Evolutionary conservation across 2,797 vertebrate species (phyloP), one percentile per base, ranked within the genome.

Genomic region (Pipistrellus kuhlii): DNA sequence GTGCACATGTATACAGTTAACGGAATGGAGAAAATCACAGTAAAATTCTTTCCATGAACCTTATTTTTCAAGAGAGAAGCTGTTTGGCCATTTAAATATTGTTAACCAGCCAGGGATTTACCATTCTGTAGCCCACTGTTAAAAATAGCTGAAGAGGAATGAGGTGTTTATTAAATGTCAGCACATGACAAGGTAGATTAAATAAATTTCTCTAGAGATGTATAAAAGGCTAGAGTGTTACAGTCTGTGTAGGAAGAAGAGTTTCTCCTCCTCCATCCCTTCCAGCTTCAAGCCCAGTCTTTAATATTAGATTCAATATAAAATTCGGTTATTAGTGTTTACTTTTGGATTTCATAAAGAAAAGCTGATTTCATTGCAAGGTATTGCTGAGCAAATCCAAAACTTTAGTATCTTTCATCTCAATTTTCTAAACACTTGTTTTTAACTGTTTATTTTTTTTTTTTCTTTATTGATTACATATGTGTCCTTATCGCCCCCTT

Each of bases 111-210:
- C 80, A 92, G 94, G 93, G 95, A 96, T 95, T 96, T 95, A 96
- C 86, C 82, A 94, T 94, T 91, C 95, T 94, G 55, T 48, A 88
- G 96, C 86, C 96, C 97, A 96, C 88, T 95, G 89, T 97, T 97
- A 97, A 95, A 95, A 98, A 97, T 96, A 98, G 97, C 97, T 98
- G 95, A 93, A 96, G 90, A 97, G 95, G 94, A 98, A 86, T 97
- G 93, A 98, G 97, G 97, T 97, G 97, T 98, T 98, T 98, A 97
- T 97, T 97, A 98, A 98, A 97, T 81, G 94, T 97, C 97, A 97
- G 96, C 96, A 97, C 96, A 97, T 98, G 98, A 97, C 96, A 98
- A 96, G 97, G 96, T 96, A 95, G 96, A 98, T 98, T 98, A 98
- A 98, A 97, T 95, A 98, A 96, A 94, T 96, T 95, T 98, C 98